Base-by-base conservation (phyloP, 2,888 invertebrate genomes). In the Seladonia tumulorum region DNA sequence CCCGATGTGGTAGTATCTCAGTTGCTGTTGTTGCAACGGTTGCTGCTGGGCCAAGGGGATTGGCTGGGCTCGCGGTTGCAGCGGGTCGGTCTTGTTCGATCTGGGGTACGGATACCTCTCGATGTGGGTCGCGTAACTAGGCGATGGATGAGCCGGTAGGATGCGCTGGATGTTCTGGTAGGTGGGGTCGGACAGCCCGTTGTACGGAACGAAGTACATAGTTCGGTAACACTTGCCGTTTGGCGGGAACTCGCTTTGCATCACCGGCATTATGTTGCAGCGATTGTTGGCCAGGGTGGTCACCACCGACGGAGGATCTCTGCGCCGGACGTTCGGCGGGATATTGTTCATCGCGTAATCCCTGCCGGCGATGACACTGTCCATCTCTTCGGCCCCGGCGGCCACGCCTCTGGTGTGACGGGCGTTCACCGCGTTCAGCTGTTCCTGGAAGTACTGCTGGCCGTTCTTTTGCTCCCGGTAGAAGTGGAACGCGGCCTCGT, bases 131-230 rank as follows among this genome's bases (percentile, higher is more conserved):
- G 94, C 93, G 79, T 95, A 95, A 79, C 93, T 95, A 0, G 93
- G 87, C 0, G 93, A 90, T 0, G 94, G 91, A 63, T 93, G 93
- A 5, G 93, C 92, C 14, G 93, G 90, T n/a, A 94, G 75, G 73
- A 94, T 93, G 74, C 94, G 92, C 78, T 95, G 94, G n/a, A 95
- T 92, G 45, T 94, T 95, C 81, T 95, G 95, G 87, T 95, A 95
- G 25, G 95, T 94, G 2, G 95, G 95, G 79, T 95, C 95, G 8
- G 94, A 89, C 4, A 94, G 79, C 5, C 94, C 94, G 81, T 93
- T 94, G 89, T 94, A 94, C 14, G 95, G 95, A 5, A 95, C 94
- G n/a, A 95, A 92, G 79, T 95, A 95, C 94, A 95, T 94, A 5
- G 95, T 95, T 12, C 94, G 91, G 76, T 95, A 95, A 76, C 95